phyloP scores from a whole-genome alignment of 2,113 vertebrate genomes.

The Grammatotria lemairii region DNA sequence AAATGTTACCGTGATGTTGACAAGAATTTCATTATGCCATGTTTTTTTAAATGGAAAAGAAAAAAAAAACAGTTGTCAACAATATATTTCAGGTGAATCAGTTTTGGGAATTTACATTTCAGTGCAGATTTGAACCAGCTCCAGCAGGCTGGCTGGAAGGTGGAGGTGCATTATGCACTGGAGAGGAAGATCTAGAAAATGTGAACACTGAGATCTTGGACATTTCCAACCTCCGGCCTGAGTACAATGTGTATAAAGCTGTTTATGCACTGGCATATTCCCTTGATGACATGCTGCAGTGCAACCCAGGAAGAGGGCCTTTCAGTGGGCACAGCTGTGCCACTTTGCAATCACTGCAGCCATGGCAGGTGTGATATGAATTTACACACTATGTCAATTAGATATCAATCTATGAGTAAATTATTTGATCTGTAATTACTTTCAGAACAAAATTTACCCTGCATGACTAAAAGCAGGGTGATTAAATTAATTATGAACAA shows the following conservation, averaged over 20 bases:
- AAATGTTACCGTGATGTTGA: not conserved
- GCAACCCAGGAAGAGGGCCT: slow-evolving; percentile 56
- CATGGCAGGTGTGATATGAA: slow-evolving; percentile 55
- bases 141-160: not conserved
- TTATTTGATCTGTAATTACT: not conserved
- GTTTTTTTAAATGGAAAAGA: not conserved
- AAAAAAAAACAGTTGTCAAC: not conserved
- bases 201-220: slow-evolving; percentile 30
- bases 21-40: not conserved
- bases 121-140: slow-evolving; percentile 46
- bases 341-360: slow-evolving; percentile 32
- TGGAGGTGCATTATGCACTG: slow-evolving; percentile 30
- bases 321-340: slow-evolving; percentile 51
- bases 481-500: not conserved
- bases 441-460: not conserved
- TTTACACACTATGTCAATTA: not conserved
- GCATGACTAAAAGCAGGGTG: not conserved
- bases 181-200: slow-evolving; percentile 45
- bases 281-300: slow-evolving; percentile 49
- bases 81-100: slow-evolving; percentile 26
- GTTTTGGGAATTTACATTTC: slow-evolving; percentile 65
- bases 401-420: not conserved
- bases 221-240: slow-evolving; percentile 40
- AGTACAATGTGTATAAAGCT: slow-evolving; percentile 71
- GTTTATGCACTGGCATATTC: slow-evolving; percentile 67